phyloP scores from a whole-genome alignment of 2,797 vertebrate genomes.

The Caiman crocodilus region DNA sequence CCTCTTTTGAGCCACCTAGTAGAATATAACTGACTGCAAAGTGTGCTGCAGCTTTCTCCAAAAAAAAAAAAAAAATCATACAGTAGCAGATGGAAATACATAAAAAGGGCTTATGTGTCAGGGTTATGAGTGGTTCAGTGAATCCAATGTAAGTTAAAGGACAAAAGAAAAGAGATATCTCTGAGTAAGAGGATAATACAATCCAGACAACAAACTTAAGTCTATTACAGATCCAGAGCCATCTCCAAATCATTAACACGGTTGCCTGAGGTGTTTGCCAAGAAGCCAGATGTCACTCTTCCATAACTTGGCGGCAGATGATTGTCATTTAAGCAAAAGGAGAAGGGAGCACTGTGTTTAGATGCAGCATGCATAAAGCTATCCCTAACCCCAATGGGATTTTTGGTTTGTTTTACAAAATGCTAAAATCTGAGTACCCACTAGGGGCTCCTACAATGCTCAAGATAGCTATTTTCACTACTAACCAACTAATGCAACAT shows the following conservation, averaged over 20 bases:
- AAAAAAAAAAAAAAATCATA: background rate
- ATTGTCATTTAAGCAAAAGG: constrained; percentile 73
- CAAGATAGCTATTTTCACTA: background rate
- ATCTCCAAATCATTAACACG: constrained; percentile 78
- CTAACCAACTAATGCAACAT: background rate
- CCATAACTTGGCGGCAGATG: constrained; percentile 73
- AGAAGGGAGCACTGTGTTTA: constrained; percentile 61
- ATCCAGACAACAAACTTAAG: constrained; percentile 72
- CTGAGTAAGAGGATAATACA: constrained; percentile 62
- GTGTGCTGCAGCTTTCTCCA: background rate
- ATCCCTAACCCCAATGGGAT: constrained; percentile 15
- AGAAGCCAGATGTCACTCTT: constrained; percentile 81
- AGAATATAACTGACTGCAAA: constrained; percentile 43
- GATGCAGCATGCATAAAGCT: constrained; percentile 58
- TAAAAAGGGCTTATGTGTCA: constrained; percentile 46
- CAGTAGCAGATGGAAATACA: constrained; percentile 55
- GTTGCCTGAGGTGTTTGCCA: constrained; percentile 76
- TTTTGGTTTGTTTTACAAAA: constrained; percentile 37
- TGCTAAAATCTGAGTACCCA: constrained; percentile 2
- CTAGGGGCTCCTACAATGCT: background rate
- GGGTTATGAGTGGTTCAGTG: constrained; percentile 62
- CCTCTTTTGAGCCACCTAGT: constrained; percentile 6
- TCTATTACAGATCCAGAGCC: constrained; percentile 68
- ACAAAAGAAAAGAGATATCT: constrained; percentile 65
- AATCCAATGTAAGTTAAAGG: constrained; percentile 70